phyloP scores from a whole-genome alignment of 1,140 invertebrate genomes.

The Drosophila serrata region DNA sequence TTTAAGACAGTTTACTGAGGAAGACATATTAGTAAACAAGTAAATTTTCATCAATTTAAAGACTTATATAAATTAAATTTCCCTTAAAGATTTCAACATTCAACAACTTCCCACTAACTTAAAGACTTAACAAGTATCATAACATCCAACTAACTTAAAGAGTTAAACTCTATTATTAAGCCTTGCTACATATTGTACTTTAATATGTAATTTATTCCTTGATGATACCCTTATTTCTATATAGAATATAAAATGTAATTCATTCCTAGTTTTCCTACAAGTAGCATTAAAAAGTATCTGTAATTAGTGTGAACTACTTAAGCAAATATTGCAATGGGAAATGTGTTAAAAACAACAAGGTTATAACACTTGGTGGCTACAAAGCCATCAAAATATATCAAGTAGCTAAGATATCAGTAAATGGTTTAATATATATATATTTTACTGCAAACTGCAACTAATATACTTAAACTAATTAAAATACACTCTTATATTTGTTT shows the following conservation, averaged over 20 bases:
- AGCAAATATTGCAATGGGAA: slow-evolving; percentile 25
- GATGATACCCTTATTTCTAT: background rate
- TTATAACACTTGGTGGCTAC: slow-evolving; percentile 12
- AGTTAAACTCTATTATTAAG: too few relatives aligned
- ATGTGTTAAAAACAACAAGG: slow-evolving; percentile 33
- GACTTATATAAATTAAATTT: too few relatives aligned
- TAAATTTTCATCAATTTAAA: background rate
- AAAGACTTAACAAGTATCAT: too few relatives aligned
- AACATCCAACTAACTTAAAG: too few relatives aligned
- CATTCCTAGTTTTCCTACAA: background rate
- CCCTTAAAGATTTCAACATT: too few relatives aligned
- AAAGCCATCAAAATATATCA: slow-evolving; percentile 12
- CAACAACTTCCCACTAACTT: too few relatives aligned
- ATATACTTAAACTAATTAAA: too few relatives aligned
- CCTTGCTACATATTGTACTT: background rate
- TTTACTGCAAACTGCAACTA: too few relatives aligned
- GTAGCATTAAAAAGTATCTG: slow-evolving; percentile 3
- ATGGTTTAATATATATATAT: slow-evolving; percentile 2
- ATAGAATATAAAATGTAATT: background rate
- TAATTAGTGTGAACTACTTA: slow-evolving; percentile 7
- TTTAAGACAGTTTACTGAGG: background rate
- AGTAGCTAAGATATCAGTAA: slow-evolving; percentile 8
- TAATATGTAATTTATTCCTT: background rate
- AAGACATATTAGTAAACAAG: background rate
- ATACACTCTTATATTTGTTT: background rate